These are phyloP conservation scores for Ferdinandea cuprea DNA, from an alignment of 2,888 invertebrate species.

Conservation along the genomic window DNA sequence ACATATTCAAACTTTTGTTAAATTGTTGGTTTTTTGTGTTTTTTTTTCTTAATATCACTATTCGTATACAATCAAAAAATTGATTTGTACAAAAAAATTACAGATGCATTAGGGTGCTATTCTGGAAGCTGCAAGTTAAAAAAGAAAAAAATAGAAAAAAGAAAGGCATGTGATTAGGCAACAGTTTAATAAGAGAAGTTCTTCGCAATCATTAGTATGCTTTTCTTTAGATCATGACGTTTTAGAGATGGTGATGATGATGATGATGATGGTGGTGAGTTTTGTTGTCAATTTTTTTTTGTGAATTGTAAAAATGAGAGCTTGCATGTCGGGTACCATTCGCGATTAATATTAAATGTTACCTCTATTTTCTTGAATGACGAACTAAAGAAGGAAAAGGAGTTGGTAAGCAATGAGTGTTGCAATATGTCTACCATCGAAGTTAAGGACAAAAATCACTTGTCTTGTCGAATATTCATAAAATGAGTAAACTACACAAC, in stretches of 20 bases:
- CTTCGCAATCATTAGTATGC: conserved; percentile 73
- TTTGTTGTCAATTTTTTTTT: not conserved
- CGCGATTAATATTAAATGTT: too few species aligned
- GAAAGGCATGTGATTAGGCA: conserved; percentile 64
- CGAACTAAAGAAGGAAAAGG: too few species aligned
- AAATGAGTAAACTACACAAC: too few species aligned
- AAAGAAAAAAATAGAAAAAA: conserved; percentile 75
- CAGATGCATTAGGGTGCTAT: conserved; percentile 83
- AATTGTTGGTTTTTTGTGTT: conserved; percentile 28
- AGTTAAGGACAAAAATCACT: too few species aligned
- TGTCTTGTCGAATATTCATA: too few species aligned
- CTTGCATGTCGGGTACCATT: too few species aligned
- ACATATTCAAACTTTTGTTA: conserved; percentile 45
- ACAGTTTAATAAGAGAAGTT: conserved; percentile 36
- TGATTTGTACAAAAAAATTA: conserved; percentile 78
- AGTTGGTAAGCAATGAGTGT: too few species aligned
- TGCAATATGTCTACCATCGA: too few species aligned
- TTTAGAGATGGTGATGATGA: not conserved
- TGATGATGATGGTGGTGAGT: not conserved
- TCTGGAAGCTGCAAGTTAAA: conserved; percentile 82
- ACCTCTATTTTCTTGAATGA: too few species aligned
- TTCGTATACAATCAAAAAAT: conserved; percentile 63
- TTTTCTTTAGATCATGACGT: conserved; percentile 43
- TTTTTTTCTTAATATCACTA: conserved; percentile 50
- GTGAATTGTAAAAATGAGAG: not conserved